A percentile compares a stretch with the other conserved stretches of the same genome.
These are phyloP conservation scores for Acrobasis consociella DNA, from an alignment of 2,888 invertebrate genomes.

Conservation along the genomic window DNA sequence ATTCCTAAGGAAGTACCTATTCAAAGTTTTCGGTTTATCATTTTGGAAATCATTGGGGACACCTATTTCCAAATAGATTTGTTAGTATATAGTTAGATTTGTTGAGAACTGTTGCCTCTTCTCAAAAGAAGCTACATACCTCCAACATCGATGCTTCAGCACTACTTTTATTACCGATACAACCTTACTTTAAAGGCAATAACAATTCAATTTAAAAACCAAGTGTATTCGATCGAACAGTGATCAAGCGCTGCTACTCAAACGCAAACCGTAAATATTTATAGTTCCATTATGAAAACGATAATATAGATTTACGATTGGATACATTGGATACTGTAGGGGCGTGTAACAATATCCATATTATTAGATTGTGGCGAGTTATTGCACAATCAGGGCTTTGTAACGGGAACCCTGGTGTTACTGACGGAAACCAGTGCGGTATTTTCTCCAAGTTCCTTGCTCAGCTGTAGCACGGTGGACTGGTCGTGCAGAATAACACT, in stretches of 20 bases:
- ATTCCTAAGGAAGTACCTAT: too few relatives aligned
- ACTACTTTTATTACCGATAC: background rate
- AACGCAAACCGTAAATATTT: constrained; percentile 39
- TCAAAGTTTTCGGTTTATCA: too few relatives aligned
- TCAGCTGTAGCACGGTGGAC: too few relatives aligned
- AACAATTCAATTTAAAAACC: constrained; percentile 18
- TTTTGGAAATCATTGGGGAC: too few relatives aligned
- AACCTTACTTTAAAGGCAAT: constrained; percentile 3
- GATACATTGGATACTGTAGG: constrained; percentile 47
- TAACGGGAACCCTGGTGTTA: constrained; percentile 46
- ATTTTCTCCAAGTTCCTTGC: too few relatives aligned
- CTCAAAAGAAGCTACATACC: too few relatives aligned
- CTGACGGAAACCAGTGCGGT: too few relatives aligned
- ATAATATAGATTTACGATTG: constrained; percentile 55
- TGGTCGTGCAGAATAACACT: too few relatives aligned
- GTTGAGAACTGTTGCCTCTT: background rate
- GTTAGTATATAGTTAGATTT: too few relatives aligned
- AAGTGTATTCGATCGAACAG: constrained; percentile 12
- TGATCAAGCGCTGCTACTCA: constrained; percentile 35
- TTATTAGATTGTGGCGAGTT: constrained; percentile 44
- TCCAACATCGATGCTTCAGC: background rate
- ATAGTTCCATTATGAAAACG: constrained; percentile 40
- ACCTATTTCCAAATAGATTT: background rate
- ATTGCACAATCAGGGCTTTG: constrained; percentile 58
- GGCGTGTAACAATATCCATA: constrained; percentile 55